Evolutionary conservation across 2,888 invertebrate genomes (phyloP), one percentile per base, ranked within the genome.

Genomic region (Catocala nupta): DNA sequence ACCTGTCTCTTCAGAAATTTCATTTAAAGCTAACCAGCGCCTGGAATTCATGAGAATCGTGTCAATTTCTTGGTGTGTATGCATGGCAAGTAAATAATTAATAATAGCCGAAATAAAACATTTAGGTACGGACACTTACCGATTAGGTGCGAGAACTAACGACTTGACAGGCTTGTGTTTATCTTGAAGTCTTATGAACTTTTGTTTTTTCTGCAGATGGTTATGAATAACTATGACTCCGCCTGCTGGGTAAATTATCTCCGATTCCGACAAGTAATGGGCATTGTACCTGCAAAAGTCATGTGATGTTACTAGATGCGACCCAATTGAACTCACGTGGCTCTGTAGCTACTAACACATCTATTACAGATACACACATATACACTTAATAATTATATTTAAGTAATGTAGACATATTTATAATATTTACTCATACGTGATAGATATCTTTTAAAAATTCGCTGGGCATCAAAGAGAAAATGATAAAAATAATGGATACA

Each of bases 201-300:
- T 96, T 83, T 98, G 98, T 71, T 95, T 96, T 81, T 96, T 96
- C 76, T 96, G 95, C 7, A 95, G 92, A 84, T 96, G 96, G 84
- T 97, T 96, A 78, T 98, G 97, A 65, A 97, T 93, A 0, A 96
- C 95, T 54, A 98, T 90, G 0, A 96, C 96, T 55, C 96, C 96
- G 56, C 97, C 98, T 39, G 97, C 97, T 0, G 97, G 97, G 87
- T 98, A 98, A 54, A 97, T 92, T 45, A 98, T 95, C 82, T 97
- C 97, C 34, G 96, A 95, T 81, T 97, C 97, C 16, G 95, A 94
- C 59, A 97, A 90, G 79, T 96, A 97, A 82, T 97, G 96, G 6
- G 96, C 96, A 86, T 97, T 97, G 61, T 96, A 96, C 75, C 95
- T 93, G 65, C 39, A 63, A 58, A 70, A 58, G 67, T 42, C 44